phyloP scores from a whole-genome alignment of 2,797 vertebrate genomes.

The Eulemur albifrons region DNA sequence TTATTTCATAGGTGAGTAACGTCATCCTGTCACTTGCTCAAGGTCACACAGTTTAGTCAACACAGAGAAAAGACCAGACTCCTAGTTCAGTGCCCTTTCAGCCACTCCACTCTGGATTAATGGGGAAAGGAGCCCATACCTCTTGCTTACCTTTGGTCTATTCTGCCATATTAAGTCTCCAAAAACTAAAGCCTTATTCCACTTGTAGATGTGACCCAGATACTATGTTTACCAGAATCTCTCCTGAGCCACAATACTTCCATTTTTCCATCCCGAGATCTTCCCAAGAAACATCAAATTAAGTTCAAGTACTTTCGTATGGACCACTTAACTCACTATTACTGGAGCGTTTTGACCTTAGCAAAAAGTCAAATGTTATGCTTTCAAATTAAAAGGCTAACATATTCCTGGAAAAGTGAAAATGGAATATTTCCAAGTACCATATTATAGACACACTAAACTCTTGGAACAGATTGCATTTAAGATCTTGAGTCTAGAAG shows the following conservation, averaged over 20 bases:
- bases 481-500: slow-evolving; percentile 43
- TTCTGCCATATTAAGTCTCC: neutral
- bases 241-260: neutral
- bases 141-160: neutral
- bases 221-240: neutral
- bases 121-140: neutral
- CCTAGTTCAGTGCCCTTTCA: neutral
- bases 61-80: neutral
- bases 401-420: slow-evolving; percentile 42
- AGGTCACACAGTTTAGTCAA: neutral
- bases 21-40: neutral
- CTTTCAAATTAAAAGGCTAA: slow-evolving; percentile 42
- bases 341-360: neutral
- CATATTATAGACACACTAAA: neutral
- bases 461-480: neutral
- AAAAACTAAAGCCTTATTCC: neutral
- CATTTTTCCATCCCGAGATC: slow-evolving; percentile 43
- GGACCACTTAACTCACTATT: neutral
- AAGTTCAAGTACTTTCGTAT: neutral
- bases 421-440: slow-evolving; percentile 21
- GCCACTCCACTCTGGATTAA: neutral
- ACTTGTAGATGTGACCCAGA: neutral
- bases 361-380: neutral
- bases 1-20: neutral
- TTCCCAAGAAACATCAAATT: neutral